These are phyloP conservation scores for Fukomys damarensis DNA, from an alignment of 2,113 vertebrate species.

Conservation along the genomic window DNA sequence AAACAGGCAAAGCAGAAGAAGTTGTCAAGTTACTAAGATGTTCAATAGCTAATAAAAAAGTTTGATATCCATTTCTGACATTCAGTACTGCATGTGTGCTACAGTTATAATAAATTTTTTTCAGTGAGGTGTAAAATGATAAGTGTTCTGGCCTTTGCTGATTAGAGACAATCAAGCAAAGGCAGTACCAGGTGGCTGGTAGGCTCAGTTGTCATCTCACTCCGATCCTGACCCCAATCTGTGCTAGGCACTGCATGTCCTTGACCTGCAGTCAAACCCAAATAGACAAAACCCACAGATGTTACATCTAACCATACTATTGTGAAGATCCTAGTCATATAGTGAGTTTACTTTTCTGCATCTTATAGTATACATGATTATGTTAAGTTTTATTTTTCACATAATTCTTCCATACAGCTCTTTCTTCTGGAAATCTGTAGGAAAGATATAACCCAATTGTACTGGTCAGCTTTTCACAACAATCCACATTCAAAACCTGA, in stretches of 20 bases:
- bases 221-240: neutral
- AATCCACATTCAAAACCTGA: too few relatives aligned
- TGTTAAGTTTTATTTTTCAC: neutral
- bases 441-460: too few relatives aligned
- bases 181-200: neutral
- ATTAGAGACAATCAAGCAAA: neutral
- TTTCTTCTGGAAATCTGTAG: neutral
- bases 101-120: neutral
- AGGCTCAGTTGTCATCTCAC: neutral
- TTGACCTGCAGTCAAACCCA: neutral
- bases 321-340: neutral
- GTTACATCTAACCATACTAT: neutral
- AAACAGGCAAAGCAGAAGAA: too few relatives aligned
- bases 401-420: neutral
- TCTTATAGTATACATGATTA: neutral
- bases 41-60: neutral
- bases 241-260: neutral
- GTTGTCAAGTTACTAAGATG: too few relatives aligned
- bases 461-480: too few relatives aligned
- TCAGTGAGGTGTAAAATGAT: neutral
- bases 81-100: neutral
- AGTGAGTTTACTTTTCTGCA: conserved; percentile 8
- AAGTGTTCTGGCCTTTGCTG: neutral
- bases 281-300: neutral
- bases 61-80: neutral